Evolutionary conservation across 2,888 invertebrate genomes (phyloP), one percentile per base, ranked within the genome.

Genomic region (Machimus atricapillus): DNA sequence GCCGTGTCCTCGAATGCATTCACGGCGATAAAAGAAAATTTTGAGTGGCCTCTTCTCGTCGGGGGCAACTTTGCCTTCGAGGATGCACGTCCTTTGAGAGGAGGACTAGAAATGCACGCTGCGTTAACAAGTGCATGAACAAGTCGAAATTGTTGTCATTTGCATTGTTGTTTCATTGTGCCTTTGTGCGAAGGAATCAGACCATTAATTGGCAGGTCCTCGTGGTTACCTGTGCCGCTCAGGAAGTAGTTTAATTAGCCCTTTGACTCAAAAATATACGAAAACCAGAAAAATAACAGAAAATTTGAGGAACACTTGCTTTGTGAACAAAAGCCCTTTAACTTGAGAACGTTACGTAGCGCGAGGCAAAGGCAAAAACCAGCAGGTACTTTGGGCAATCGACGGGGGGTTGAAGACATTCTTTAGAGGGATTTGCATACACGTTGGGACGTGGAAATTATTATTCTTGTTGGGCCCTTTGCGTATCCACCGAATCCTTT

Each of bases 191-290:
- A 58, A 82, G 23, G 31, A 82, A 58, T 56, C 37, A 56, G 37
- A 82, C 82, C 31, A 82, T 82, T 66, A 82, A 82, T 82, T 82
- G 82, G 82, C 58, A 19, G 58, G 37, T 14, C 37, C 56, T 82
- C 19, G 66, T 34, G 12, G 37, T n/a, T 31, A 66, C 66, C 66
- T 66, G 27, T 66, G 27, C 66, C 66, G 58, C 58, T 31, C 82
- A 66, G 82, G 82, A 82, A 82, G 82, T 82, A 82, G 82, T 82
- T 82, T 82, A 82, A 82, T 82, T 82, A 82, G 82, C 66, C 56
- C 82, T 37, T 37, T 66, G 56, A 52, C 34, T n/a, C 8, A 82
- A 82, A 66, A 66, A 66, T 66, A 66, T 66, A 66, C 12, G 19
- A 66, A 58, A 66, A 27, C 66, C 66, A 66, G 66, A 66, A 66